Base-by-base conservation (phyloP, 2,888 invertebrate genomes). In the Drosophila quinaria region DNA sequence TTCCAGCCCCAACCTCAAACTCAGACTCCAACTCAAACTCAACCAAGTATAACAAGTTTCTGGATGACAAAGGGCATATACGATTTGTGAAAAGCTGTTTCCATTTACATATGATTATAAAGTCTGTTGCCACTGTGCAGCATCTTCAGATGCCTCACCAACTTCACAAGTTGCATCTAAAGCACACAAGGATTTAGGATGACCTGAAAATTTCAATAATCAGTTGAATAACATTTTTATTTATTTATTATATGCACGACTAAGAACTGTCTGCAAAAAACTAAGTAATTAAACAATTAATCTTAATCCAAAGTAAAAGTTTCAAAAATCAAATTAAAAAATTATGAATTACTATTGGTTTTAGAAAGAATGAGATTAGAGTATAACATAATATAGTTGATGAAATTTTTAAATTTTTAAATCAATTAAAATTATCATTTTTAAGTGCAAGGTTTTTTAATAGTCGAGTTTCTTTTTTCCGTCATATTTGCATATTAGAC, bases 91-190 rank as follows among this genome's bases (percentile, higher is more conserved):
- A 78, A 74, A 54, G 37, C 51, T 65, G 68, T 59, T 59, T 70
- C 52, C 63, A 78, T 78, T 78, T 80, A 64, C 77, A 80, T 80
- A 61, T 62, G 61, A 73, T 77, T 77, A 65, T 31, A 37, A 42
- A 68, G 39, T 55, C 55, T 35, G 44, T 41, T 33, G 33, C 47
- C 39, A 51, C 61, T 60, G 29, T 60, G 33, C 33, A 35, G 25
- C 22, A 33, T 17, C 63, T 54, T 29, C 9, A 41, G 41, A 1
- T n/a, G 33, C n/a, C 17, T 35, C 25, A 42, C 25, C 50, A 9
- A 22, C 25, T 25, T 22, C 11, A 15, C n/a, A 37, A n/a, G 25
- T 25, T n/a, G 3, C 22, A 1, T 19, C 35, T 13, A 9, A 25
- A 25, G 22, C 8, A 33, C 19, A 19, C 4, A 15, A 13, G 11